Base-by-base conservation (phyloP, 2,888 invertebrate genomes). In the Xanthostigma xanthostigma region DNA sequence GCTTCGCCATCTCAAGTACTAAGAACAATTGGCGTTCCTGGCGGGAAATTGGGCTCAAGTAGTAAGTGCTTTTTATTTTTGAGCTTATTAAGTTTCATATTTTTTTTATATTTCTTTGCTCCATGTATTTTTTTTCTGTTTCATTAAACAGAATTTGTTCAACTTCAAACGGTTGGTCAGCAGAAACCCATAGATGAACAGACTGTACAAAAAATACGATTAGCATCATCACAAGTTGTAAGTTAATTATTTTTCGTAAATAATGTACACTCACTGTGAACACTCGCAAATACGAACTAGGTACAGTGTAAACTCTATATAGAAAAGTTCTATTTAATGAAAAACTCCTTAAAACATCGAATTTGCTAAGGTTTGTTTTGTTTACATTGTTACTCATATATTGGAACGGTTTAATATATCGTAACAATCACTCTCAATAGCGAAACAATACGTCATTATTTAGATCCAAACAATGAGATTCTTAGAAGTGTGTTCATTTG, bases 211-310 rank as follows among this genome's bases (percentile, higher is more conserved):
- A 73, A 72, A 62, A 72, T 74, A 59, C 69, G 71, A 55, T 60
- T 74, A 53, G 70, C 72, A 36, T 67, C 70, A 35, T 64, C 71
- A 56, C 73, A 73, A 66, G 66, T 73, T 70, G 73, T 73, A 63
- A 58, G 56, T 54, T 35, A 41, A 36, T 44, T 10, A 1, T 46
- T 38, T 45, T 34, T 48, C 10, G 10, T 12, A 38, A 10, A 43
- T 37, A 46, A 13, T 3, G 4, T 10, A 33, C 3, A 17, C 12
- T 14, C n/a, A 9, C 17, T 37, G 4, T 45, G 12, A 36, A 27
- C 27, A 27, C 27, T 27, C 27, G 17, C 17, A 27, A 27, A 27
- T 27, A 27, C 27, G 6, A 27, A 27, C 27, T 27, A 17, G n/a
- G n/a, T n/a, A n/a, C n/a, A n/a, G n/a, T n/a, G n/a, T n/a, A n/a